phyloP scores from a whole-genome alignment of 1,140 invertebrate genomes.

The Choristoneura fumiferana region DNA sequence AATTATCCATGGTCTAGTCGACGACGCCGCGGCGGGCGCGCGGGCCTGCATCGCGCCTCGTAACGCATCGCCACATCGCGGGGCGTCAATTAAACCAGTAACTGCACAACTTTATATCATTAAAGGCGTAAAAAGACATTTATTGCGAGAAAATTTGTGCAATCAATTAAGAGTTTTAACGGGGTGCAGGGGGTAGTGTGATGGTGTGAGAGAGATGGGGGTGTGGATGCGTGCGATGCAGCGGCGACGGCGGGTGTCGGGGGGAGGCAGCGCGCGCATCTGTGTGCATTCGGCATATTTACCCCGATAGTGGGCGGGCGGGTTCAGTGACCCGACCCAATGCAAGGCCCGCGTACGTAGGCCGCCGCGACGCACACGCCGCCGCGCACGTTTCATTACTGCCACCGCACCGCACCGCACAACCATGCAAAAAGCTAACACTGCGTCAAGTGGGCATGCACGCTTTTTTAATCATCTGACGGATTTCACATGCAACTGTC shows the following conservation, averaged over 20 bases:
- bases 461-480: constrained; percentile 67
- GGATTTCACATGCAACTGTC: constrained; percentile 32
- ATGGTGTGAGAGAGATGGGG: constrained; percentile 49
- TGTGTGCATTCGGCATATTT: constrained; percentile 78
- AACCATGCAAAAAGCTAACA: constrained; percentile 71
- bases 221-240: constrained; percentile 72
- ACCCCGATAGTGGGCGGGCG: constrained; percentile 75
- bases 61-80: constrained; percentile 53
- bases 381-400: constrained; percentile 61
- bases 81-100: constrained; percentile 67
- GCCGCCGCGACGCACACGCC: constrained; percentile 64
- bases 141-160: constrained; percentile 77
- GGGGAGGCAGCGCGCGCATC: constrained; percentile 70
- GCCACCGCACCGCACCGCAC: constrained; percentile 69
- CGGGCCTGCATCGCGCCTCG: constrained; percentile 31
- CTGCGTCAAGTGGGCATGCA: constrained; percentile 72
- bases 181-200: constrained; percentile 10
- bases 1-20: constrained; percentile 59
- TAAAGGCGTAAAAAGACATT: constrained; percentile 77
- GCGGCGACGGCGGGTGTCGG: constrained; percentile 41
- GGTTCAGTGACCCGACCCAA: constrained; percentile 76
- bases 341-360: constrained; percentile 73
- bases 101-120: constrained; percentile 75
- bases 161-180: constrained; percentile 76
- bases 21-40: constrained; percentile 42